These are phyloP conservation scores for Embidobia sp. DNA, from an alignment of 2,888 invertebrate species.

Conservation along the genomic window DNA sequence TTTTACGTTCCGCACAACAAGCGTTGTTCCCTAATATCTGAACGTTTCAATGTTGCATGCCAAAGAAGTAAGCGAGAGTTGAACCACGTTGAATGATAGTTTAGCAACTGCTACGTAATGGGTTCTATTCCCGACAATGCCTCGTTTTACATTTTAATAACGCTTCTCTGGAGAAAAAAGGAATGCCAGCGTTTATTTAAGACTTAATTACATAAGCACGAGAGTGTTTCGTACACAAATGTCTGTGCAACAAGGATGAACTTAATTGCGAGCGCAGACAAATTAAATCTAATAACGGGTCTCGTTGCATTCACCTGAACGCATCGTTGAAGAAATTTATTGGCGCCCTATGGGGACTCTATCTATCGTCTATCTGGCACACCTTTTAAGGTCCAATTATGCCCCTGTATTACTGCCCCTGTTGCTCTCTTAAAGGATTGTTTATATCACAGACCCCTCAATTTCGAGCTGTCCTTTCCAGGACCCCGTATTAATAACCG, in stretches of 20 bases:
- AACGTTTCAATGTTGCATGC: conserved; percentile 27
- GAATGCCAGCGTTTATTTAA: too few relatives aligned
- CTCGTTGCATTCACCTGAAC: conserved; percentile 1
- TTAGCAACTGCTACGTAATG: conserved; percentile 40
- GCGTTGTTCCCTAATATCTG: too few relatives aligned
- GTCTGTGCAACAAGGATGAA: too few relatives aligned
- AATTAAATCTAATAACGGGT: conserved; percentile 8
- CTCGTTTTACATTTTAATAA: too few relatives aligned
- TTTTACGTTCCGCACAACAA: too few relatives aligned
- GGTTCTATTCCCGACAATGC: conserved; percentile 44
- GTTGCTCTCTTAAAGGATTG: neutral
- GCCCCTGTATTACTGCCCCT: conserved; percentile 29
- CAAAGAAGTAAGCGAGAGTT: conserved; percentile 12
- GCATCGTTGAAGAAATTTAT: conserved; percentile 14
- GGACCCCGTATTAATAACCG: conserved; percentile 9
- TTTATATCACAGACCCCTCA: conserved; percentile 19
- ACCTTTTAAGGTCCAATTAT: conserved; percentile 44
- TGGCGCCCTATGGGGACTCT: conserved; percentile 13
- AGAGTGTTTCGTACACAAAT: too few relatives aligned
- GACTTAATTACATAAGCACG: too few relatives aligned
- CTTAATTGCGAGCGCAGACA: neutral
- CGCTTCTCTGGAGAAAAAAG: conserved; percentile 4
- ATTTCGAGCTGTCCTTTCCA: conserved; percentile 8
- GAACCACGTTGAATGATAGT: too few relatives aligned
- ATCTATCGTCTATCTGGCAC: conserved; percentile 20